phyloP scores from a whole-genome alignment of 92 coral and sea anemone genomes.

The Phymanthus crucifer region DNA sequence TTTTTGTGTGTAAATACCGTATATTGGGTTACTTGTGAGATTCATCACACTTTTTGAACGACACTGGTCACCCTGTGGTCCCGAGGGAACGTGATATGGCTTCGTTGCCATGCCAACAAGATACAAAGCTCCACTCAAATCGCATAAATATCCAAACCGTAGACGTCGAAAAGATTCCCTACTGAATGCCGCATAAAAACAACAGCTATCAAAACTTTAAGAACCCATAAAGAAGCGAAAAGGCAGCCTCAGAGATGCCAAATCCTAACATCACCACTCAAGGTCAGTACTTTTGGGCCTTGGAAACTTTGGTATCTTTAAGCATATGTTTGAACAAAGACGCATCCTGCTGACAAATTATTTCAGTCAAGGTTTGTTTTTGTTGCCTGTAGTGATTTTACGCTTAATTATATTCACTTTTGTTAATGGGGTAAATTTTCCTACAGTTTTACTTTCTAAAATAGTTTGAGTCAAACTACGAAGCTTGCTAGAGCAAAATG shows the following conservation, averaged over 20 bases:
- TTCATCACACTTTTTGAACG: neutral
- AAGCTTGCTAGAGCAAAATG: no score
- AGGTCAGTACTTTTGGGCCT: conserved; percentile 46
- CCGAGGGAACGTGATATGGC: neutral
- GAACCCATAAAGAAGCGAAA: neutral
- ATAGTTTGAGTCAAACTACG: no score
- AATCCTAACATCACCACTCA: conserved; percentile 88
- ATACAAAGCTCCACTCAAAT: conserved; percentile 26
- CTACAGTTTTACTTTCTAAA: no score
- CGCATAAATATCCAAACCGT: conserved; percentile 11
- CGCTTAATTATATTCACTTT: no score
- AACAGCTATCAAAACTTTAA: neutral
- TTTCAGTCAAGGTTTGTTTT: neutral
- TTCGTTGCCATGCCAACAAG: conserved; percentile 28
- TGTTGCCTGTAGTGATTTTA: neutral
- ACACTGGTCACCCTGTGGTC: neutral
- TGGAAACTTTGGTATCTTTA: neutral
- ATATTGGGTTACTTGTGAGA: conserved; percentile 32
- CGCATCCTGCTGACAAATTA: neutral
- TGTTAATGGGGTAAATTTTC: neutral
- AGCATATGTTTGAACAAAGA: neutral
- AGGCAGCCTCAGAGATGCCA: conserved; percentile 53
- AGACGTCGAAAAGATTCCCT: neutral
- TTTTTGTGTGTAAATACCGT: neutral
- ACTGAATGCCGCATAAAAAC: neutral